Conservation (phyloP, 2,888 invertebrate species). For the Acholoe squamosa region DNA sequence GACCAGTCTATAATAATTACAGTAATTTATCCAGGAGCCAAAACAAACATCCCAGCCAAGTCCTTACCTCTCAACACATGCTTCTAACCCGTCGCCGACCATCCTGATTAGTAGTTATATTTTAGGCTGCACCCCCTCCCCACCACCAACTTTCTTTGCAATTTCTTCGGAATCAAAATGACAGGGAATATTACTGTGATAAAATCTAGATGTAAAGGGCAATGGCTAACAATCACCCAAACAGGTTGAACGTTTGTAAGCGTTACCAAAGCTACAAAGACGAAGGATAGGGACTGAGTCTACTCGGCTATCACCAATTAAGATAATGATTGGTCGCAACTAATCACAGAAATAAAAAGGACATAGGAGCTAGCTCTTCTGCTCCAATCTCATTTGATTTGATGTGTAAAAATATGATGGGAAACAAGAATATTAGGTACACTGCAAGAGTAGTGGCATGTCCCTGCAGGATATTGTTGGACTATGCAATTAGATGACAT, state of each 20-base stretch:
- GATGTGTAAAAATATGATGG: no score
- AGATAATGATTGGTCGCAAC: background rate
- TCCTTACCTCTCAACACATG: no score
- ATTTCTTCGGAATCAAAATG: conserved; percentile 2
- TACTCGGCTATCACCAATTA: background rate
- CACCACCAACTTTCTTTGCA: background rate
- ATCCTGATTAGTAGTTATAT: background rate
- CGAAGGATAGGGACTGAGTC: background rate
- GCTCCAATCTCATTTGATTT: no score
- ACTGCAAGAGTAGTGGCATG: no score
- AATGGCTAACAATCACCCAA: background rate
- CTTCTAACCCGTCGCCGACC: background rate
- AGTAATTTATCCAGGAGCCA: background rate
- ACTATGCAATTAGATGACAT: no score
- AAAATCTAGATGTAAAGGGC: background rate
- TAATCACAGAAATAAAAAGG: background rate
- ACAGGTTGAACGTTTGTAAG: background rate
- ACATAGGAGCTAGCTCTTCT: no score
- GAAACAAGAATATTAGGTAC: no score
- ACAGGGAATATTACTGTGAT: background rate
- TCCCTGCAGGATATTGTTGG: no score
- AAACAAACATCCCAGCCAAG: background rate
- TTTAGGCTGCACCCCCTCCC: background rate
- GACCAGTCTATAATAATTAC: background rate
- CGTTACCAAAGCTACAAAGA: background rate